Conservation (phyloP, 2,888 invertebrate species). For the Cetonia aurata region DNA sequence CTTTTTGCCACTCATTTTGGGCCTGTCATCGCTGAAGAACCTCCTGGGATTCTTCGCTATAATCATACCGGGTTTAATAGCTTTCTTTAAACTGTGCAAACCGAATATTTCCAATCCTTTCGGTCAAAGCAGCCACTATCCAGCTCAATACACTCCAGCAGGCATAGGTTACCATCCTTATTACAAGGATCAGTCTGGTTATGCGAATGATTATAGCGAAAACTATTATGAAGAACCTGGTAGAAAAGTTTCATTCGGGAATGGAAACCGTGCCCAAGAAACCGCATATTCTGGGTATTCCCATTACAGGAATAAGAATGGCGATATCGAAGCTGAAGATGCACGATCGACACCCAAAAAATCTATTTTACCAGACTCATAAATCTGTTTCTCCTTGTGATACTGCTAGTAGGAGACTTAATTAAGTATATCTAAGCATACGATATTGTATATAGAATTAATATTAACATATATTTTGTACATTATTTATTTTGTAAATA, state of each 20-base stretch:
- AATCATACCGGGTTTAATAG: slow-evolving; percentile 84
- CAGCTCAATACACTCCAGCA: slow-evolving; percentile 80
- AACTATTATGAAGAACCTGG: slow-evolving; percentile 56
- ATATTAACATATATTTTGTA: slow-evolving; percentile 23
- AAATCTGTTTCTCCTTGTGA: slow-evolving; percentile 41
- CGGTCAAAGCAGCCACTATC: slow-evolving; percentile 65
- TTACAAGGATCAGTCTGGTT: slow-evolving; percentile 66
- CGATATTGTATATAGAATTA: slow-evolving; percentile 24
- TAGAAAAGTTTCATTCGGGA: slow-evolving; percentile 75
- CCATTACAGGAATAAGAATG: slow-evolving; percentile 73
- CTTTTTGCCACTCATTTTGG: slow-evolving; percentile 85
- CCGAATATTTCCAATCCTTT: slow-evolving; percentile 74
- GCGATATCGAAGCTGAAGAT: slow-evolving; percentile 64
- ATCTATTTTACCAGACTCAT: slow-evolving; percentile 66
- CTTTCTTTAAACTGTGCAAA: slow-evolving; percentile 87
- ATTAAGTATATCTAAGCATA: slow-evolving; percentile 7
- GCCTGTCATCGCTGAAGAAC: slow-evolving; percentile 87
- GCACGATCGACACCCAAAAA: slow-evolving; percentile 59
- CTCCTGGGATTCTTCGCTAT: slow-evolving; percentile 85
- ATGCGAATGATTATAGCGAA: slow-evolving; percentile 60
- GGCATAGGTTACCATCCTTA: slow-evolving; percentile 77
- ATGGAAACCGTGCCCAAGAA: slow-evolving; percentile 74
- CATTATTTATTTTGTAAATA: slow-evolving; percentile 37
- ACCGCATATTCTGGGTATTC: slow-evolving; percentile 81
- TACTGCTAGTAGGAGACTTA: background rate